Evolutionary conservation across 2,113 vertebrate species (phyloP).

Genomic region (Ammospiza caudacuta): DNA sequence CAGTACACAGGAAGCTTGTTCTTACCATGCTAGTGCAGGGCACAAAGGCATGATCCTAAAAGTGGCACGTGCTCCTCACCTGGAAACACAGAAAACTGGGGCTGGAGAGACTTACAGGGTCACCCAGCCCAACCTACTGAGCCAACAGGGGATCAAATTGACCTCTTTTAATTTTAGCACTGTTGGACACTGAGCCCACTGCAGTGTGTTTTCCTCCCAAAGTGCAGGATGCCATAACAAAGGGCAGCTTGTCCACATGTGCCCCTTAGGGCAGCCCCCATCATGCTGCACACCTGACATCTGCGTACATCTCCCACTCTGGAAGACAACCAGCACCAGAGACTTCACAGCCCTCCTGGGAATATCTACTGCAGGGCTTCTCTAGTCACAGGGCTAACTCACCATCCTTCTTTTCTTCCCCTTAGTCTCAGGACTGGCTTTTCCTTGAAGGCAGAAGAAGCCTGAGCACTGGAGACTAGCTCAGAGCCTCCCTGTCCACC

Average conservation of each 20-base stretch:
- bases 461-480: neutral
- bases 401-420: neutral
- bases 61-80: neutral
- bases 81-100: neutral
- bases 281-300: accelerated
- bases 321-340: neutral
- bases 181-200: neutral
- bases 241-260: neutral
- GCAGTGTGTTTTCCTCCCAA: neutral
- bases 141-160: neutral
- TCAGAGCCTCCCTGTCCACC: neutral
- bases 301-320: neutral
- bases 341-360: neutral
- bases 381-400: neutral
- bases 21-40: neutral
- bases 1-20: neutral
- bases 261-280: neutral
- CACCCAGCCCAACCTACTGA: neutral
- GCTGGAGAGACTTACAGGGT: neutral
- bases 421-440: neutral
- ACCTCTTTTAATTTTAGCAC: neutral
- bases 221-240: neutral
- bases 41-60: too few species aligned
- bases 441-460: neutral
- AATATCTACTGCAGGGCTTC: neutral